A percentile compares a stretch with the other conserved stretches of the same genome.
phyloP scores from a whole-genome alignment of 2,888 invertebrate species.

The Slavum lentiscoides region DNA sequence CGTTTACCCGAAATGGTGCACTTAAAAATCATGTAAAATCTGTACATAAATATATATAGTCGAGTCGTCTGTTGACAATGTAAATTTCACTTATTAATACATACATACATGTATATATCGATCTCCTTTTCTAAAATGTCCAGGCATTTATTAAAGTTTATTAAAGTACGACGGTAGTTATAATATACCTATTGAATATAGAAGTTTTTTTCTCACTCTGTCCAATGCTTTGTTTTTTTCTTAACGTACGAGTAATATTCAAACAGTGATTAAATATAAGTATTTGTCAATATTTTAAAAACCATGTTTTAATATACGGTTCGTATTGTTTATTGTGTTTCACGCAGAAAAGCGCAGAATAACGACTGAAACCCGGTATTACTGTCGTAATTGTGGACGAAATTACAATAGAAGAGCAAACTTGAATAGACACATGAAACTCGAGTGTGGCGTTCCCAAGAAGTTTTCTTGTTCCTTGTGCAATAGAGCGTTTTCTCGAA shows the following conservation, averaged over 20 bases:
- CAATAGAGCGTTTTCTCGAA: constrained; percentile 59
- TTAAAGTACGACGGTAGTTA: too few relatives aligned
- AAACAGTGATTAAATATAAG: too few relatives aligned
- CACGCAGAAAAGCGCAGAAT: not conserved
- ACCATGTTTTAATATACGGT: not conserved
- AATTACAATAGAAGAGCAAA: constrained; percentile 55
- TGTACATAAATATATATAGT: constrained; percentile 57
- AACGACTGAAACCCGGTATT: constrained; percentile 24
- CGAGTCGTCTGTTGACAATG: not conserved
- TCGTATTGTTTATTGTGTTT: not conserved
- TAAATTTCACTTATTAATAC: not conserved
- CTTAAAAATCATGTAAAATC: constrained; percentile 59
- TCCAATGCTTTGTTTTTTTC: too few relatives aligned
- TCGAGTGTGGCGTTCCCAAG: constrained; percentile 60
- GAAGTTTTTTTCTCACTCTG: too few relatives aligned
- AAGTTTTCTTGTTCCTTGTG: constrained; percentile 60
- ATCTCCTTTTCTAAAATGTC: not conserved
- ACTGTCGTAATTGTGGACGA: constrained; percentile 51
- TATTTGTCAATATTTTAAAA: not conserved
- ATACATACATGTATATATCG: not conserved
- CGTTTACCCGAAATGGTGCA: constrained; percentile 59
- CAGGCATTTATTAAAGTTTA: too few relatives aligned
- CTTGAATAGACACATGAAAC: constrained; percentile 56
- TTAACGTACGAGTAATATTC: too few relatives aligned
- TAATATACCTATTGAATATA: too few relatives aligned